Evolutionary conservation across 2,888 invertebrate species (phyloP).

Genomic region (Drosophila leonis): DNA sequence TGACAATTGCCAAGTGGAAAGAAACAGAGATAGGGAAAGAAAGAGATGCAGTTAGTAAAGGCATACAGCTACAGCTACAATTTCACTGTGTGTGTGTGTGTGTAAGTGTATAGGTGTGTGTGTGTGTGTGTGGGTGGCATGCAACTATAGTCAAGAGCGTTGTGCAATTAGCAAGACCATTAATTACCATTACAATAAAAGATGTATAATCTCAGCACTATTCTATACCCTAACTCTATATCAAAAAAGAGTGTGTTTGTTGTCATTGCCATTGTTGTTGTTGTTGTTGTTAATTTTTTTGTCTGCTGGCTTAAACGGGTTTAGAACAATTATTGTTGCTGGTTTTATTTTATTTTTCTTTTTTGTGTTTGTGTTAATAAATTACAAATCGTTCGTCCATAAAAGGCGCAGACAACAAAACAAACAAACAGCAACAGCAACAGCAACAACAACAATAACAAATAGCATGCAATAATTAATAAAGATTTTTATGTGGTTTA

Average conservation of each 20-base stretch:
- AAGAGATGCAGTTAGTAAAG: constrained; percentile 36
- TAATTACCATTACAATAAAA: constrained; percentile 65
- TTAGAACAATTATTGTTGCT: constrained; percentile 29
- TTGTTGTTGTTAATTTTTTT: constrained; percentile 12
- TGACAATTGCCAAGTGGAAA: constrained; percentile 14
- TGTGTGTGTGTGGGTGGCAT: constrained; percentile 45
- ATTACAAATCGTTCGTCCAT: constrained; percentile 64
- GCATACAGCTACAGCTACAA: constrained; percentile 6
- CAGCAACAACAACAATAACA: constrained; percentile 19
- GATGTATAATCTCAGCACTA: constrained; percentile 29
- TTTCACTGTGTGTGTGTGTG: neutral
- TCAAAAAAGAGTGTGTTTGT: constrained; percentile 12
- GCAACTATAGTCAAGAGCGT: constrained; percentile 57
- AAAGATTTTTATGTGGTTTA: constrained; percentile 57
- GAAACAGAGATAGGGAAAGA: constrained; percentile 15
- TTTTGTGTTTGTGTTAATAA: constrained; percentile 55
- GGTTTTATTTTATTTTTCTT: constrained; percentile 21
- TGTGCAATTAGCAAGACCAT: constrained; percentile 64
- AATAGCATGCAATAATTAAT: constrained; percentile 58
- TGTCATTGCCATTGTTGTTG: constrained; percentile 4
- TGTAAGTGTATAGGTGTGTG: constrained; percentile 3
- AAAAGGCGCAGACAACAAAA: constrained; percentile 45
- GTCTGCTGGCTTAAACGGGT: constrained; percentile 39
- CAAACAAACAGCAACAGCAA: constrained; percentile 27
- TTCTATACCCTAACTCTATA: constrained; percentile 7